Evolutionary conservation across 2,113 vertebrate genomes (phyloP).

Genomic region (Triplophysa siluroides): DNA sequence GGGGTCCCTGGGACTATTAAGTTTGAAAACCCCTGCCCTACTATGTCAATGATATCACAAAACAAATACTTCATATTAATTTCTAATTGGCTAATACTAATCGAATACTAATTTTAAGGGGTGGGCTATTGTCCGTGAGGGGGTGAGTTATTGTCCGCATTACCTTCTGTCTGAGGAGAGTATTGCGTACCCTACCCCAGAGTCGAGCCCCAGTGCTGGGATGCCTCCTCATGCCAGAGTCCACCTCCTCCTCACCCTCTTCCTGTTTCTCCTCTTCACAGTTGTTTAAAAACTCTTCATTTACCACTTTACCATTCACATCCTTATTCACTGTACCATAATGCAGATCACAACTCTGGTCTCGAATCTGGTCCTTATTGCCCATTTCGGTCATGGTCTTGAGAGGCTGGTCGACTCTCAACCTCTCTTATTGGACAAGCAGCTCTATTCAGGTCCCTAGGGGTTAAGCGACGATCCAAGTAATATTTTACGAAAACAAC

Average conservation of each 20-base stretch:
- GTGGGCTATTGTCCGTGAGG: not conserved
- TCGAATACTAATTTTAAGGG: not conserved
- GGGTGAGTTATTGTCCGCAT: not conserved
- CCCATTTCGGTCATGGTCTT: not conserved
- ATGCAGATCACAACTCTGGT: not conserved
- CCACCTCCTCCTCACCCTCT: constrained; percentile 57
- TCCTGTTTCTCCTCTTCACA: constrained; percentile 46
- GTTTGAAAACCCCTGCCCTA: no score
- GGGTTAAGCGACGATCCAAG: not conserved
- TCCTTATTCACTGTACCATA: not conserved
- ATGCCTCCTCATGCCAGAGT: constrained; percentile 50
- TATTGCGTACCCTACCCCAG: constrained; percentile 69
- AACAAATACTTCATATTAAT: not conserved
- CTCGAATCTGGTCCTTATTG: constrained; percentile 3
- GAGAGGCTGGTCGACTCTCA: not conserved
- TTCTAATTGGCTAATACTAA: not conserved
- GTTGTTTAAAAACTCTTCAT: constrained; percentile 48
- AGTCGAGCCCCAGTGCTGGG: constrained; percentile 61
- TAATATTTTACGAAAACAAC: not conserved
- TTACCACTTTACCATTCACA: constrained; percentile 41
- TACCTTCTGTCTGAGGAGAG: constrained; percentile 72
- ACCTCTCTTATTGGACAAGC: not conserved
- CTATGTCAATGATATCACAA: not conserved
- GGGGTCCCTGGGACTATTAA: no score
- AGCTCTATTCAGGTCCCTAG: not conserved